Base-by-base conservation (phyloP, 2,113 vertebrate species). In the Orientallactaga bullata region DNA sequence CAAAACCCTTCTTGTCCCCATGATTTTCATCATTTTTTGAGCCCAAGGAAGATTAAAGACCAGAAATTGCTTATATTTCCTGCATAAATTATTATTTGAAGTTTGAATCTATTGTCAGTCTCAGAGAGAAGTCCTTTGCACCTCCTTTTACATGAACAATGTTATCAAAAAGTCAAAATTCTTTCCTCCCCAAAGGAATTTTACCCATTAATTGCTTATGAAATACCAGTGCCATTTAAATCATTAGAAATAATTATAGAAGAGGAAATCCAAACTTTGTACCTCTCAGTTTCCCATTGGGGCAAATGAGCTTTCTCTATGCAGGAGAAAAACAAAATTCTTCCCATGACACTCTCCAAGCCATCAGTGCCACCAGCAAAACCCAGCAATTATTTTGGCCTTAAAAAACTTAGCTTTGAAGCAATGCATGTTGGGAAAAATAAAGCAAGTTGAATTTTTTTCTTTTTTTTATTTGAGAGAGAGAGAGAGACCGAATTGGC, bases 21-120 rank as follows among this genome's bases (percentile, higher is more conserved):
- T 69, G 90, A n/a, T 90, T 81, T 95, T 81, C 89, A 89, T 90
- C 96, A 92, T 42, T 89, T 47, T 85, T 94, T 96, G 94, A 87
- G 96, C 90, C 35, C 69, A 42, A 92, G 96, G 93, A 95, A 78
- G 87, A 97, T 28, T 30, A 87, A 60, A 84, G 69, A n/a, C 85
- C 18, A 92, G 94, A 96, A 71, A 84, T 66, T 87, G 15, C 96
- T 93, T 77, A 92, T 5, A 58, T 89, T 91, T 84, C 1, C 73
- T 35, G 85, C 58, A 68, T 2, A 51, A 87, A 95, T 80, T 80
- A 61, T 28, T 92, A 61, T 60, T 77, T 32, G 42, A 86, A 95
- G 90, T 95, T 88, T 80, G 72, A 47, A 95, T 74, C 85, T 61
- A 89, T 2, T 90, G 74, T 65, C 68, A 88, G 8, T 55, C 17